phyloP scores from a whole-genome alignment of 2,113 vertebrate species.

The Megaleporinus macrocephalus region DNA sequence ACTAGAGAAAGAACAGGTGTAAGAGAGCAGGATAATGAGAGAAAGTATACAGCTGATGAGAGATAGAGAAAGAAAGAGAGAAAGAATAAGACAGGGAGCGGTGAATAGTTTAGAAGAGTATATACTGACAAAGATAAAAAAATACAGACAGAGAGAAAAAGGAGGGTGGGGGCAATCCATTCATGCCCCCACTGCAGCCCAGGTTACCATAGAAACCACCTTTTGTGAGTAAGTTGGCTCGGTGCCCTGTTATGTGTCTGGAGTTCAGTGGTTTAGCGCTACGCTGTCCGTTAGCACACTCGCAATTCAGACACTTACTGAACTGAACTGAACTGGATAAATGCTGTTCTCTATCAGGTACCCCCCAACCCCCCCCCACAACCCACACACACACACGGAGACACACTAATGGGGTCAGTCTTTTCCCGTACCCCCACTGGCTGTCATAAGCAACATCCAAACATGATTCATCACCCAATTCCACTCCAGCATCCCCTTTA shows the following conservation, averaged over 20 bases:
- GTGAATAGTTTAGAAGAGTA: background rate
- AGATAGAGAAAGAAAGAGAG: background rate
- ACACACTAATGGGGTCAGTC: slow-evolving; percentile 9
- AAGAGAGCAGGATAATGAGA: too few species aligned
- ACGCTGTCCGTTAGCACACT: background rate
- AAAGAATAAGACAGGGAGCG: slow-evolving; percentile 23
- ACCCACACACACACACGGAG: background rate
- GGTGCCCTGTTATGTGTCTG: slow-evolving; percentile 11
- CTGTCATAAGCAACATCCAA: slow-evolving; percentile 57
- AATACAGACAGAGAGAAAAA: background rate
- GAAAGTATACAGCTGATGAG: too few species aligned
- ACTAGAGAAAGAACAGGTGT: background rate
- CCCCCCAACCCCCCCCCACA: too few species aligned
- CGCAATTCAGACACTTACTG: background rate
- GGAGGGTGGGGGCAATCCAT: background rate
- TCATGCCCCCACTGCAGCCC: slow-evolving; percentile 30
- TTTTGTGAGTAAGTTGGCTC: slow-evolving; percentile 14
- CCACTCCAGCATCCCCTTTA: slow-evolving; percentile 55
- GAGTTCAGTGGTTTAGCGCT: background rate
- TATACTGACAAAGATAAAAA: background rate
- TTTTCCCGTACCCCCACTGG: slow-evolving; percentile 40
- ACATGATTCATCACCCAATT: slow-evolving; percentile 66
- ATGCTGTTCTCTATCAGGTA: too few species aligned
- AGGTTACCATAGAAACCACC: slow-evolving; percentile 54
- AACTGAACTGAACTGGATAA: too few species aligned